These are phyloP conservation scores for Orthonevra nobilis DNA, from an alignment of 2,888 invertebrate species.

Conservation along the genomic window DNA sequence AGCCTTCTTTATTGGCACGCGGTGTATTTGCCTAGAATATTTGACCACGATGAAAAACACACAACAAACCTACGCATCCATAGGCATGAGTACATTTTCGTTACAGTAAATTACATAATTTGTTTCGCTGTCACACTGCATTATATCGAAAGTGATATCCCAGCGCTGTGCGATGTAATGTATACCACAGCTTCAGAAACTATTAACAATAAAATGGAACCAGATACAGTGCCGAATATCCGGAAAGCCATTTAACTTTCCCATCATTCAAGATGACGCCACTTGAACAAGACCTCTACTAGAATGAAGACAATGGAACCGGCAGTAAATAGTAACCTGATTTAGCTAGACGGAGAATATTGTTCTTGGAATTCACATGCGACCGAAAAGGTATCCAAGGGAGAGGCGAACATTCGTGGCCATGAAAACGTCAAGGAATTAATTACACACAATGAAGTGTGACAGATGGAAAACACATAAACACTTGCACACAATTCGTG, in stretches of 20 bases:
- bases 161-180: conserved; percentile 10
- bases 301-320: background rate
- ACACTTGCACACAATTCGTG: no score
- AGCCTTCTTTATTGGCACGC: no score
- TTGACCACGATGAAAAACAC: no score
- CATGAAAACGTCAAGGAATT: conserved; percentile 25
- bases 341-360: conserved; percentile 8
- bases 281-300: conserved; percentile 2
- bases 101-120: conserved; percentile 32
- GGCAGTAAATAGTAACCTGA: conserved; percentile 21
- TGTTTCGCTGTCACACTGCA: conserved; percentile 27
- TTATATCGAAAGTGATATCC: conserved; percentile 32
- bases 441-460: conserved; percentile 31
- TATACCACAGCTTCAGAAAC: conserved; percentile 30
- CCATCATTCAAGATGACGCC: conserved; percentile 46
- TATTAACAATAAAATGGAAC: conserved; percentile 29
- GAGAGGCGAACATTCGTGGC: conserved; percentile 7
- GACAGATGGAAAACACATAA: conserved; percentile 1
- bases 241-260: conserved; percentile 41
- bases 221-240: conserved; percentile 30
- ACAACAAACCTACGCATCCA: no score
- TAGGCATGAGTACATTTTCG: no score
- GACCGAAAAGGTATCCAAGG: conserved; percentile 9
- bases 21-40: no score
- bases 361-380: conserved; percentile 1